Evolutionary conservation across 2,113 vertebrate genomes (phyloP).

Genomic region (Mohoua ochrocephala): DNA sequence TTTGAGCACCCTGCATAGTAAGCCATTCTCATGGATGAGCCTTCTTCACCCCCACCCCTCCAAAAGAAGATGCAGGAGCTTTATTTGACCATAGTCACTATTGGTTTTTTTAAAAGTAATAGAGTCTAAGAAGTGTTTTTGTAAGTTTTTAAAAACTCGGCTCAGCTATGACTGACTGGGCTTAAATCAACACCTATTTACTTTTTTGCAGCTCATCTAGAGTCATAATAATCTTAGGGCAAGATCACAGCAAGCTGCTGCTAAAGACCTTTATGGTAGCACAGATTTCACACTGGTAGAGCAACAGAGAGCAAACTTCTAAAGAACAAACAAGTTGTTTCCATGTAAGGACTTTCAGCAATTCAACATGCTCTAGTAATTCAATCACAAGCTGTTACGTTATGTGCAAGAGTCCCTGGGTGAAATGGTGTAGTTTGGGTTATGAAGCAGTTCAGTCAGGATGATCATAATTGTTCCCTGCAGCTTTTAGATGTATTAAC

Average conservation of each 20-base stretch:
- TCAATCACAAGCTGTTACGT: conserved; percentile 24
- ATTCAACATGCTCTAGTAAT: conserved; percentile 50
- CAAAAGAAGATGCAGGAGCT: not conserved
- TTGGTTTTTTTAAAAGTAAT: not conserved
- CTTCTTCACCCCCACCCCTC: not conserved
- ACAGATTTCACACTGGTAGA: not conserved
- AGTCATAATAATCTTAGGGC: not conserved
- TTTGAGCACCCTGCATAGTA: not conserved
- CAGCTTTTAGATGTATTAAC: not conserved
- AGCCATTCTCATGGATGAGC: not conserved
- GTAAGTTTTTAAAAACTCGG: conserved; percentile 15
- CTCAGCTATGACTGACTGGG: not conserved
- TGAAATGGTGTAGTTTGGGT: conserved; percentile 23
- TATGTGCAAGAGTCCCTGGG: conserved; percentile 18
- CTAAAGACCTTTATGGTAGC: not conserved
- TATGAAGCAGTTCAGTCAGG: conserved; percentile 40
- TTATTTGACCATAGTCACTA: not conserved
- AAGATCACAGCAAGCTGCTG: not conserved
- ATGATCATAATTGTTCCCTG: conserved; percentile 41
- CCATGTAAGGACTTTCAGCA: not conserved
- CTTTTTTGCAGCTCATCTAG: not conserved
- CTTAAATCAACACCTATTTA: not conserved
- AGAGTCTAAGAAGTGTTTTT: not conserved
- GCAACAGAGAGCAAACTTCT: not conserved
- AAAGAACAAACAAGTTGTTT: conserved; percentile 4